A percentile compares a stretch with the other conserved stretches of the same genome.
Evolutionary conservation across 2,113 vertebrate species (phyloP).

Genomic region (Odocoileus virginianus): DNA sequence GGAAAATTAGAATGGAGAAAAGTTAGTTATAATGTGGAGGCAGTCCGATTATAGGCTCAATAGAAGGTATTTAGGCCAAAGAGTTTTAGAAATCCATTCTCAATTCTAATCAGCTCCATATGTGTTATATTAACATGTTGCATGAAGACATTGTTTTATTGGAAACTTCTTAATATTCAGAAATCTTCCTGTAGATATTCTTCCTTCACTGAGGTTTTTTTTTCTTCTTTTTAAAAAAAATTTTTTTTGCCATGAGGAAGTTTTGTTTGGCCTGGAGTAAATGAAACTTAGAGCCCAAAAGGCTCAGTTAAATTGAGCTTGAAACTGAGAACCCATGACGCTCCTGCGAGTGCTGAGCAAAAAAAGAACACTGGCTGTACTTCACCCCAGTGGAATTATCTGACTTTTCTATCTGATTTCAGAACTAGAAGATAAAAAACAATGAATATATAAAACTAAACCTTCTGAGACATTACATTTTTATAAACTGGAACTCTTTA

Average conservation of each 20-base stretch:
- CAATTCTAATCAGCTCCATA: neutral
- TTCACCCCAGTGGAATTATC: neutral
- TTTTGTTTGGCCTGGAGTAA: conserved; percentile 60
- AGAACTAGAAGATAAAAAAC: neutral
- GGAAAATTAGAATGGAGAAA: neutral
- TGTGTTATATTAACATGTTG: neutral
- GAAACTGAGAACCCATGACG: conserved; percentile 43
- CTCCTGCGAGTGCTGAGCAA: neutral
- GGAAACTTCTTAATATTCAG: neutral
- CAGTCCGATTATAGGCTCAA: neutral
- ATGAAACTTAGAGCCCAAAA: conserved; percentile 53
- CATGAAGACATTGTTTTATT: neutral
- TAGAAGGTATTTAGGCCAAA: neutral
- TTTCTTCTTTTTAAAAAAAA: neutral
- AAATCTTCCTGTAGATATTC: neutral
- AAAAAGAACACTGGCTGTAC: neutral
- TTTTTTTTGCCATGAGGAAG: neutral
- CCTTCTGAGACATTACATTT: neutral
- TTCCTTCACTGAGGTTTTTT: neutral
- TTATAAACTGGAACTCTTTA: neutral
- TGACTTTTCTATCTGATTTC: neutral
- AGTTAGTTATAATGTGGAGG: neutral
- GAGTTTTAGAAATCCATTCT: conserved; percentile 29
- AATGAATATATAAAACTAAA: neutral
- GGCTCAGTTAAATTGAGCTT: conserved; percentile 62